Evolutionary conservation across 2,113 vertebrate genomes (phyloP), one percentile per base, ranked within the genome.

Genomic region (Dryoscopus gambensis): DNA sequence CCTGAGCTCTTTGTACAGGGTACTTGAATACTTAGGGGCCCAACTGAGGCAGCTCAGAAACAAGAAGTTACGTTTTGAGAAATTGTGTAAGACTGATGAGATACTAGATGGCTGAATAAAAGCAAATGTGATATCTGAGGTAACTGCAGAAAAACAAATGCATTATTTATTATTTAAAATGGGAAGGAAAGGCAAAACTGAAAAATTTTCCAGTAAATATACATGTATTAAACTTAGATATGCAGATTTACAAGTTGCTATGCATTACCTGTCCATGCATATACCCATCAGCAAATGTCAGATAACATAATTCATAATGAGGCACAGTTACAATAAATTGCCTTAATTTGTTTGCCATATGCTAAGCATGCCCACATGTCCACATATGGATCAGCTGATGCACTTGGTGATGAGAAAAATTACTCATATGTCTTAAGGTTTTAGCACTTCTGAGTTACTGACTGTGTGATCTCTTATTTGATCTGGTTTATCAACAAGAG

Each of bases 301-400:
- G 37, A 76, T 76, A 83, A n/a, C 20, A 56, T 84, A 92, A 62
- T 50, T 71, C 39, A 71, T 70, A 88, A 69, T 30, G 35, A 77
- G 55, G 55, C 68, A 88, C 67, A 86, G 59, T 83, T 74, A 69
- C 42, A 90, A 35, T 80, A 80, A 83, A 88, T 80, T 90, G 50
- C 80, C 68, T 77, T 80, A 73, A 92, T 93, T 96, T 77, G 10
- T 84, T 95, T 93, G 86, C 83, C 94, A 84, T 93, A 84, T 97
- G 94, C 59, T 83, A 82, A 56, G n/a, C 27, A 7, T 96, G 79
- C 92, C 83, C 79, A 93, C 90, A 83, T 90, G 88, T 90, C 68
- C 79, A 65, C 88, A 83, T 92, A 57, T 65, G 35, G 76, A 96
- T 77, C 82, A 90, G 79, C 70, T 96, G 90, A 92, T 91, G 74